Percentiles rank a stretch among this genome's conserved stretches.
These are phyloP conservation scores for Myotis yumanensis DNA, from an alignment of 2,113 vertebrate species.

Conservation along the genomic window DNA sequence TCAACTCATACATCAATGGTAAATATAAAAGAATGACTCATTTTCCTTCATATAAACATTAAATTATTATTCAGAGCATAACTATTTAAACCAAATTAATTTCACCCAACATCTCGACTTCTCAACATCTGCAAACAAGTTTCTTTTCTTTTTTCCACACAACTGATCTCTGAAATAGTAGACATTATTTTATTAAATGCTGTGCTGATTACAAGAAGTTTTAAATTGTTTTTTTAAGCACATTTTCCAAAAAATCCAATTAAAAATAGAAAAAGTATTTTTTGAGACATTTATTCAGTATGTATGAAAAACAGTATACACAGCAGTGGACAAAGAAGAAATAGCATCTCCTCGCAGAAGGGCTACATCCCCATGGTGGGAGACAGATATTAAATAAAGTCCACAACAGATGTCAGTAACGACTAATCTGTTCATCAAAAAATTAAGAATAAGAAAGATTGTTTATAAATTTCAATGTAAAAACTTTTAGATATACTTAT, in stretches of 20 bases:
- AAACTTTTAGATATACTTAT: not conserved
- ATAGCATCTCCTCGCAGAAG: not conserved
- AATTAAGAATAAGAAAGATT: not conserved
- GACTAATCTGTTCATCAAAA: not conserved
- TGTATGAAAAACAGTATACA: not conserved
- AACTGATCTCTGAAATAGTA: not conserved
- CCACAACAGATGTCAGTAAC: not conserved
- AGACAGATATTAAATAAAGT: not conserved
- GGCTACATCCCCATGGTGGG: not conserved
- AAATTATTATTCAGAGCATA: not conserved
- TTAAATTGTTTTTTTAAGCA: not conserved
- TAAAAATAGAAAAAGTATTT: not conserved
- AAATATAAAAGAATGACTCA: conserved; percentile 2
- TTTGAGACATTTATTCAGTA: not conserved
- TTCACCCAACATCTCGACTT: conserved; percentile 14
- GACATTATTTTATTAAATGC: not conserved
- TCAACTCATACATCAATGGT: not conserved
- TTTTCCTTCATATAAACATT: conserved; percentile 15
- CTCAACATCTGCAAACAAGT: not conserved
- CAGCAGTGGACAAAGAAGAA: not conserved
- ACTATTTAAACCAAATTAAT: conserved; percentile 29
- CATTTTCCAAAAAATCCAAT: not conserved
- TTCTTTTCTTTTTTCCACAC: not conserved
- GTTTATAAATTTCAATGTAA: not conserved
- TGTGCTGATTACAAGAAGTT: not conserved